These are phyloP conservation scores for Troides aeacus DNA, from an alignment of 2,888 invertebrate genomes.

Conservation along the genomic window DNA sequence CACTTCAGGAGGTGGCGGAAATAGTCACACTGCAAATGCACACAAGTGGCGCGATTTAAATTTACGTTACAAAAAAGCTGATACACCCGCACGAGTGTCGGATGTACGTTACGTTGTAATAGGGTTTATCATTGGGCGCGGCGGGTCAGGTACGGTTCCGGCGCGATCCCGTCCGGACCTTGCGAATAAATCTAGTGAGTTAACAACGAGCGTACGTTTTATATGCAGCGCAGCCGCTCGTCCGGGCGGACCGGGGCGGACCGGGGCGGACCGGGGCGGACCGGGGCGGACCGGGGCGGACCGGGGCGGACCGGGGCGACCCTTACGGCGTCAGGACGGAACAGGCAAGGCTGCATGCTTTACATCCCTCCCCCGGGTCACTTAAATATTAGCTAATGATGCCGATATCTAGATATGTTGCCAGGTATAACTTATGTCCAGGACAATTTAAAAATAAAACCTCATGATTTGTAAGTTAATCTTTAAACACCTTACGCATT, in stretches of 20 bases:
- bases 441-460: too few species aligned
- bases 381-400: too few species aligned
- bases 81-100: too few species aligned
- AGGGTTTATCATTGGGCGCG: constrained; percentile 13
- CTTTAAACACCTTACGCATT: too few species aligned
- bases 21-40: too few species aligned
- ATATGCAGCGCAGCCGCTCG: neutral
- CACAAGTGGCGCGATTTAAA: too few species aligned
- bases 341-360: neutral
- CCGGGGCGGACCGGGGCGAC: neutral
- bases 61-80: too few species aligned
- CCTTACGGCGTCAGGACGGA: neutral
- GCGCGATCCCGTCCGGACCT: constrained; percentile 8
- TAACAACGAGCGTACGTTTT: neutral
- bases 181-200: constrained; percentile 11
- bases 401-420: too few species aligned
- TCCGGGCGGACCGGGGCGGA: neutral
- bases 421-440: too few species aligned
- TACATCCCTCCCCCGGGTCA: too few species aligned
- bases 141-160: neutral
- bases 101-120: neutral
- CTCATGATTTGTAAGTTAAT: too few species aligned
- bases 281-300: neutral
- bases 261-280: neutral
- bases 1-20: too few species aligned